Evolutionary conservation across 92 coral and sea anemone species (phyloP).

Genomic region (Epizoanthus rinbou): DNA sequence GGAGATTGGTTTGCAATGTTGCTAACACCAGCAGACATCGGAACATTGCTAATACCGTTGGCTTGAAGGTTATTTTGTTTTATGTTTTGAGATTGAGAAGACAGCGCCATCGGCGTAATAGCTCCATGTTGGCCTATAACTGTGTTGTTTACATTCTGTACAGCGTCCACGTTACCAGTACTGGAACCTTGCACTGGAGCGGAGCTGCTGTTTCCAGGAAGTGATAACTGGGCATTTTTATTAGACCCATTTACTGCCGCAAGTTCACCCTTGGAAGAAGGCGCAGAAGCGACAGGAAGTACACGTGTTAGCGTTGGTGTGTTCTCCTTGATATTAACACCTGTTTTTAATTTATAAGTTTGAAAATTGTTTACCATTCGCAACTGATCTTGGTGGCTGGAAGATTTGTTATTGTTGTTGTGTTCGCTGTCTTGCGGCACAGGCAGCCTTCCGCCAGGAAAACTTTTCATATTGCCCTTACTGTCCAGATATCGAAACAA

Average conservation of each 20-base stretch:
- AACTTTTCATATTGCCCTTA: not conserved
- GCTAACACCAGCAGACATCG: not conserved
- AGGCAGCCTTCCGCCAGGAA: not conserved
- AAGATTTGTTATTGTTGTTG: not conserved
- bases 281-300: not conserved
- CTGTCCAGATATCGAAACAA: constrained; percentile 40
- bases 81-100: too few species aligned
- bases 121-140: too few species aligned
- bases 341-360: too few species aligned
- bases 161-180: too few species aligned
- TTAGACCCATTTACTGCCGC: not conserved
- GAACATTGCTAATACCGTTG: not conserved
- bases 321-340: not conserved
- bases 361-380: too few species aligned
- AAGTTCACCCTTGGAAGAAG: not conserved
- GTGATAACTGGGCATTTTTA: not conserved
- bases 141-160: too few species aligned
- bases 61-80: not conserved
- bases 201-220: not conserved
- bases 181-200: not conserved
- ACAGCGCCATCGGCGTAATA: too few species aligned
- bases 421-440: constrained; percentile 32
- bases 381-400: too few species aligned
- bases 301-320: not conserved
- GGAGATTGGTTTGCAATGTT: constrained; percentile 4